These are phyloP conservation scores for Ploceus nigricollis DNA, from an alignment of 2,113 vertebrate species.

Conservation along the genomic window DNA sequence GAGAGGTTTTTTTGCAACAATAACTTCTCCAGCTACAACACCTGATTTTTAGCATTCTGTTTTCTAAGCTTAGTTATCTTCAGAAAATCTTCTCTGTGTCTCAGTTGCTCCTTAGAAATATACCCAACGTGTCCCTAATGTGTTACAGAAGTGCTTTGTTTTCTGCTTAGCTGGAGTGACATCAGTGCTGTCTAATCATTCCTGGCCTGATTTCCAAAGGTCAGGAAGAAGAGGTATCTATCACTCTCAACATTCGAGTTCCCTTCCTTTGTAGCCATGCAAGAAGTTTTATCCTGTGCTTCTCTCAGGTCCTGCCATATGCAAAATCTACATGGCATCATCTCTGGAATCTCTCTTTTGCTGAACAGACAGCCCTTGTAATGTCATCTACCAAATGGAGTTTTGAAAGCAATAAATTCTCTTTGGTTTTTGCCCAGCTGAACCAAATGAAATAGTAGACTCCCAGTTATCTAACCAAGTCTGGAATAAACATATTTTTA, in stretches of 20 bases:
- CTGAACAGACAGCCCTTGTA: neutral
- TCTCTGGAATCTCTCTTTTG: neutral
- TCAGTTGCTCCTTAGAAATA: neutral
- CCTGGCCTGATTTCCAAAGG: neutral
- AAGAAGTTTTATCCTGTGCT: neutral
- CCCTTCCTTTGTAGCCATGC: neutral
- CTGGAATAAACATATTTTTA: neutral
- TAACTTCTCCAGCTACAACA: neutral
- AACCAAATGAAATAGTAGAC: neutral
- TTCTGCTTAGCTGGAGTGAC: neutral
- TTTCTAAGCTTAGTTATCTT: neutral
- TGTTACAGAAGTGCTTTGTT: neutral
- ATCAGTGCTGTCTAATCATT: neutral
- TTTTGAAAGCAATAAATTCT: neutral
- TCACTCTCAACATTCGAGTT: neutral
- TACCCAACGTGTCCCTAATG: neutral
- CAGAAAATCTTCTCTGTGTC: neutral
- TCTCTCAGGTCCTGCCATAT: neutral
- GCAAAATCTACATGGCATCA: neutral
- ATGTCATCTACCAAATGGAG: neutral
- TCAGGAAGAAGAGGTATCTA: neutral
- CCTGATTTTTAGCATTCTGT: neutral
- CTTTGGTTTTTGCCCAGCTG: neutral
- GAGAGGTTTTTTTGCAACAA: neutral
- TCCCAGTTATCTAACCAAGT: neutral